Evolutionary conservation across 2,797 vertebrate genomes (phyloP), one percentile per base, ranked within the genome.

Genomic region (Tiaroga cobitis): DNA sequence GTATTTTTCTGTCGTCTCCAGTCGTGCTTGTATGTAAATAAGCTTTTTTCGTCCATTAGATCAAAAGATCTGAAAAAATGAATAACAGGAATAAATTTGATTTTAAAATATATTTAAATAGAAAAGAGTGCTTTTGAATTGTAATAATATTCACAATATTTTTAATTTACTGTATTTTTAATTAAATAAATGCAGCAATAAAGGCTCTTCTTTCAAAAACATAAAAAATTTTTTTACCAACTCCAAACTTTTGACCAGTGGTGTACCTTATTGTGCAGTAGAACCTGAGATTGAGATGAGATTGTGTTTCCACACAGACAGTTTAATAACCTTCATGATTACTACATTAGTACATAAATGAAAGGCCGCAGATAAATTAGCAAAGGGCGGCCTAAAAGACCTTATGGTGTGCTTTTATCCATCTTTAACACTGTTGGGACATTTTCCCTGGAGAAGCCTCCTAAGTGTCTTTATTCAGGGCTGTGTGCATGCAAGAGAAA

Each of bases 401-500:
- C n/a, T 11, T 24, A 56, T 39, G 34, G 24, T 56, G 68, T 73
- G 37, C 69, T 73, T 72, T 43, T 61, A 61, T 32, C 19, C 15
- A 21, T 61, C 68, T 46, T 61, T 82, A 73, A 82, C 70, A 15
- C 69, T 83, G 2, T 24, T 67, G 39, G 26, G 21, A 49, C 69
- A 18, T 67, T 65, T 54, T 49, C 43, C 72, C 59, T 54, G n/a
- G 68, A 46, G 80, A 24, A 54, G 34, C 49, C n/a, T 41, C 6
- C 5, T 72, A 59, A 82, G 32, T 24, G 32, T 46, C 24, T 68
- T 76, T 63, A 32, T 39, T 85, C 65, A 74, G 56, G 77, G 18
- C 41, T 80, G 39, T 82, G 63, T 56, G 41, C 16, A 51, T 39
- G 56, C 32, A 49, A 84, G 70, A 67, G 59, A 73, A 61, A 37